Base-by-base conservation (phyloP, 1,140 invertebrate genomes). In the Drosophila punjabiensis region DNA sequence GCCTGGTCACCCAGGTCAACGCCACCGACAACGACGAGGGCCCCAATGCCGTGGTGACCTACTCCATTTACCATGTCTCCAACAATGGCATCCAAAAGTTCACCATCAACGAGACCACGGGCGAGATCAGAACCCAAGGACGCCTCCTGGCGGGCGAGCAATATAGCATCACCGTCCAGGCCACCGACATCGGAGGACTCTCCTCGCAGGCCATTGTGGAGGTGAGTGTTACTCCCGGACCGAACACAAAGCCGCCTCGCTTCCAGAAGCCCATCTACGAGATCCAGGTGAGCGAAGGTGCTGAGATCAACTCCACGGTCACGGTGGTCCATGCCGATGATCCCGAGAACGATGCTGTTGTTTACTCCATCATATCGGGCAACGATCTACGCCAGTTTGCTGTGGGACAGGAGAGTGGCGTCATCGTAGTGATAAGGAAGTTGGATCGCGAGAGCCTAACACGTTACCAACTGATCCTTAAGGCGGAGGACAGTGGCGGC, bases 11-110 rank as follows among this genome's bases (percentile, higher is more conserved):
- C 30, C 96, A 96, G 93, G 96, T 98, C 45, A 94, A 96, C 81
- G 98, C 97, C 0, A 96, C 95, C 5, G 97, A 98, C 86, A 97
- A 97, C 79, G 97, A 98, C 90, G 95, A 96, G 80, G 97, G 96
- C 43, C 95, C 96, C 66, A 98, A 98, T 93, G 97, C 97, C 2
- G 95, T 95, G 52, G 95, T 98, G 55, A 95, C 95, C 8, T 98
- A 98, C 94, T 96, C 95, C 68, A 97, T 98, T 67, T 97, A 97
- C 91, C 97, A 98, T 93, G 97, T 98, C 6, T 98, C 97, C 41
- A 98, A 98, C 92, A 98, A 98, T 92, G 98, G 97, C 2, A 94
- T 95, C 39, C 96, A 96, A 58, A 98, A 97, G 92, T 98, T 98
- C 86, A 95, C 95, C 79, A 97, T 98, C 74, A 95, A 98, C 88